phyloP scores from a whole-genome alignment of 37 sponge, comb jelly and placozoan genomes.

The Ianthella basta region DNA sequence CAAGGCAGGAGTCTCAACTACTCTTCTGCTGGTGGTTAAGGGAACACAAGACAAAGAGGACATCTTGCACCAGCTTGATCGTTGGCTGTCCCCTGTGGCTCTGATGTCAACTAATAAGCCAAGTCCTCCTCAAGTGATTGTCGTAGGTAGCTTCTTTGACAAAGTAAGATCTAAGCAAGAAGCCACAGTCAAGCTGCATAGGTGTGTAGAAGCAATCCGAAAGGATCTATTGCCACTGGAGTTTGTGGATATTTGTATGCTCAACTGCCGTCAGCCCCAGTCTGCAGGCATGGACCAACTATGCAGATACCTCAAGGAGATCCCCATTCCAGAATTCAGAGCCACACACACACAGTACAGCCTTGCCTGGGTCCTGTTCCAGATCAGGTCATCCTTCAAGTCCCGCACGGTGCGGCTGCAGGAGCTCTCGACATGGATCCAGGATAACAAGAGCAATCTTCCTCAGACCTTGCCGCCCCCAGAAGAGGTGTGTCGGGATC shows the following conservation, averaged over 20 bases:
- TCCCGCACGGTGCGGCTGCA: neutral
- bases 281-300: neutral
- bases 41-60: neutral
- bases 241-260: neutral
- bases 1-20: neutral
- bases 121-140: neutral
- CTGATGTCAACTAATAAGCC: neutral
- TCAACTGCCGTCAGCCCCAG: conserved; percentile 6
- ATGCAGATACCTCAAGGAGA: neutral
- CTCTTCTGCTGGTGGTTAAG: conserved; percentile 4
- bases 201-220: neutral
- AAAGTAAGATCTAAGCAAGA: neutral
- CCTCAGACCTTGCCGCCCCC: neutral
- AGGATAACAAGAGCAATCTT: neutral
- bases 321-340: neutral
- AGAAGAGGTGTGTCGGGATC: conserved; percentile 1
- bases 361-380: neutral
- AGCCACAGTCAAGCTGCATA: neutral
- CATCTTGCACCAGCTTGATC: neutral
- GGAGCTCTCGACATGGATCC: neutral
- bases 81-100: neutral
- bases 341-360: neutral
- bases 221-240: neutral
- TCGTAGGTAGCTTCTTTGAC: neutral
- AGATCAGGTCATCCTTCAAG: neutral